These are phyloP conservation scores for Percina caprodes DNA, from an alignment of 2,113 vertebrate species.

Conservation along the genomic window DNA sequence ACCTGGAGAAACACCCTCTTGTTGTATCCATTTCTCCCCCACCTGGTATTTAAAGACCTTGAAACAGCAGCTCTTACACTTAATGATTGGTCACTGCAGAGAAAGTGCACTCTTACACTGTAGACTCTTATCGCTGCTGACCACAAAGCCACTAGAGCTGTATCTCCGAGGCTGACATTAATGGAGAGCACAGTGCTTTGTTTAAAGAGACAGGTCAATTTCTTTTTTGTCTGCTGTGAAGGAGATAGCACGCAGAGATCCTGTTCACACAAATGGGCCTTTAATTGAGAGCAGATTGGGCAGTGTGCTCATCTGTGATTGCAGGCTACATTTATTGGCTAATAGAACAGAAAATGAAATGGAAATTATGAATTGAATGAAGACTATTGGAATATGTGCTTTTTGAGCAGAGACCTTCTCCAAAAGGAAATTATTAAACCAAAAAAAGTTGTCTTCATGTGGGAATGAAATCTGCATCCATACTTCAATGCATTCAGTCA, in stretches of 20 bases:
- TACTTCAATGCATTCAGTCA: background rate
- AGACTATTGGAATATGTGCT: constrained; percentile 4
- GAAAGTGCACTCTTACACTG: constrained; percentile 79
- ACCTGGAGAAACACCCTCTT: constrained; percentile 42
- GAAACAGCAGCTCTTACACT: constrained; percentile 73
- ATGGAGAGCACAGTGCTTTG: constrained; percentile 65
- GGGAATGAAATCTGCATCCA: background rate
- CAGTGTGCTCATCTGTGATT: constrained; percentile 12
- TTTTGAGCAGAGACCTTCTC: background rate
- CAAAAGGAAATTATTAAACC: background rate
- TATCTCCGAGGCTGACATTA: constrained; percentile 78
- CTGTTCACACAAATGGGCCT: constrained; percentile 45
- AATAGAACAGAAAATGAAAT: constrained; percentile 19
- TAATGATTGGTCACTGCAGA: constrained; percentile 82
- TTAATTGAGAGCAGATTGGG: constrained; percentile 62
- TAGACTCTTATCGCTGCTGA: constrained; percentile 82
- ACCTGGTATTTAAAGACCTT: constrained; percentile 79
- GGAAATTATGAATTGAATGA: background rate
- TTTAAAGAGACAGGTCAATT: constrained; percentile 78
- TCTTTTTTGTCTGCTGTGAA: constrained; percentile 54
- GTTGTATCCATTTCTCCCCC: constrained; percentile 27
- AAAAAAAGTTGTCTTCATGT: constrained; percentile 8
- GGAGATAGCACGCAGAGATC: constrained; percentile 43
- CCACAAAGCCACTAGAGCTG: constrained; percentile 75
- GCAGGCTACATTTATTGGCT: constrained; percentile 15